These are phyloP conservation scores for Periophthalmodon schlosseri DNA, from an alignment of 2,113 vertebrate genomes.

Conservation along the genomic window DNA sequence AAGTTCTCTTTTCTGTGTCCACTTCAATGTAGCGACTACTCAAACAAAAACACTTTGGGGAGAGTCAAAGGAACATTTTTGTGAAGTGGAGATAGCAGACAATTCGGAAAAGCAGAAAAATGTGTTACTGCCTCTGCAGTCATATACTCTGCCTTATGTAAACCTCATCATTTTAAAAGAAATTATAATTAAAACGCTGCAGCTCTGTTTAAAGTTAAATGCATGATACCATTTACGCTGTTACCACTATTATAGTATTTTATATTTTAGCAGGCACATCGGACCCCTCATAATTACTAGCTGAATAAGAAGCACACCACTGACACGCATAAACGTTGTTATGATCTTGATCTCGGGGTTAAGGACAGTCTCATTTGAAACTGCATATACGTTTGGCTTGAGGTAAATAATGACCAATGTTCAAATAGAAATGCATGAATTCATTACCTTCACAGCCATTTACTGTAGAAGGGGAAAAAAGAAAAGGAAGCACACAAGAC, in stretches of 20 bases:
- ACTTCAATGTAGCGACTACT: neutral
- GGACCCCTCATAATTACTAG: too few relatives aligned
- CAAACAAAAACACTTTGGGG: neutral
- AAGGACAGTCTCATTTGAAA: neutral
- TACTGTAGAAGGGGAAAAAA: neutral
- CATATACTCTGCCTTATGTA: neutral
- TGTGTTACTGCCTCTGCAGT: neutral
- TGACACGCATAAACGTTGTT: neutral
- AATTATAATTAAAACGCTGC: too few relatives aligned
- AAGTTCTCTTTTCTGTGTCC: neutral
- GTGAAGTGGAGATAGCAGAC: neutral
- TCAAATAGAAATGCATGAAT: constrained; percentile 37
- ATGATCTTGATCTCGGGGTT: neutral
- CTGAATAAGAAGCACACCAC: neutral
- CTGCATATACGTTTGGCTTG: neutral
- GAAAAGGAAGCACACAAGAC: neutral
- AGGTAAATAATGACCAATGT: constrained; percentile 25
- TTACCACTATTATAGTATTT: too few relatives aligned
- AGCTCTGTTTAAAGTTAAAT: too few relatives aligned
- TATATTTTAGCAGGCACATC: too few relatives aligned
- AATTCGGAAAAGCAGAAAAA: neutral
- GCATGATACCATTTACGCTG: too few relatives aligned
- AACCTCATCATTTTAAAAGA: too few relatives aligned
- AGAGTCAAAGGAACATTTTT: neutral
- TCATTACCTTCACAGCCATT: constrained; percentile 19